phyloP scores from a whole-genome alignment of 2,888 invertebrate species.

The Plagodis pulveraria region DNA sequence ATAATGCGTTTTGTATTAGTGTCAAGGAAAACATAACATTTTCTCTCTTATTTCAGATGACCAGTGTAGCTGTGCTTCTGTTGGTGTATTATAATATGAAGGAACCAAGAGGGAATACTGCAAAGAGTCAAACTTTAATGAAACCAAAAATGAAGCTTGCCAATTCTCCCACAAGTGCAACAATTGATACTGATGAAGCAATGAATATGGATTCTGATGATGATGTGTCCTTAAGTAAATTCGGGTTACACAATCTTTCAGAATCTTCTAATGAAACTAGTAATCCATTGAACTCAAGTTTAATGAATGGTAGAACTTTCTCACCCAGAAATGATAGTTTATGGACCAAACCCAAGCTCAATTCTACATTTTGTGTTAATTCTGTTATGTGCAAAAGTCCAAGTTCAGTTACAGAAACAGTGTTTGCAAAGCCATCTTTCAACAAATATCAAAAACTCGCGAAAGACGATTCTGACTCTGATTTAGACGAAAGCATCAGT shows the following conservation, averaged over 20 bases:
- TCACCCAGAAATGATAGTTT: slow-evolving; percentile 64
- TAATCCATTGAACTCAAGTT: slow-evolving; percentile 56
- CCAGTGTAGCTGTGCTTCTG: slow-evolving; percentile 60
- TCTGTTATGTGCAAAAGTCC: slow-evolving; percentile 62
- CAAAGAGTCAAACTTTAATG: slow-evolving; percentile 48
- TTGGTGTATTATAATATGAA: slow-evolving; percentile 64
- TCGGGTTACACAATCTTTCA: slow-evolving; percentile 70
- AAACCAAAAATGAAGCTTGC: slow-evolving; percentile 62
- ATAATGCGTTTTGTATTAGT: too few species aligned
- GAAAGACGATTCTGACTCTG: slow-evolving; percentile 77
- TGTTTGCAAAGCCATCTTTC: slow-evolving; percentile 74
- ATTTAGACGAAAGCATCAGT: slow-evolving; percentile 83
- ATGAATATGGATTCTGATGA: slow-evolving; percentile 72
- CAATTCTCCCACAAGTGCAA: slow-evolving; percentile 51
- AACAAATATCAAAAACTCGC: slow-evolving; percentile 70
- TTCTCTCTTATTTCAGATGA: slow-evolving; percentile 52
- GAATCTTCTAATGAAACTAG: slow-evolving; percentile 71
- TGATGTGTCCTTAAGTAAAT: slow-evolving; percentile 77
- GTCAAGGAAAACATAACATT: too few species aligned
- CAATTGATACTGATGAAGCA: slow-evolving; percentile 60
- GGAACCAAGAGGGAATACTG: slow-evolving; percentile 41
- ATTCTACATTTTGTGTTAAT: slow-evolving; percentile 73
- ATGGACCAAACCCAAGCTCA: slow-evolving; percentile 72
- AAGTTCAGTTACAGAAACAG: slow-evolving; percentile 63
- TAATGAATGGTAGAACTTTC: slow-evolving; percentile 68